Percentiles rank a stretch among this genome's conserved stretches.
Conservation (phyloP, 2,113 vertebrate species). For the Orycteropus afer region DNA sequence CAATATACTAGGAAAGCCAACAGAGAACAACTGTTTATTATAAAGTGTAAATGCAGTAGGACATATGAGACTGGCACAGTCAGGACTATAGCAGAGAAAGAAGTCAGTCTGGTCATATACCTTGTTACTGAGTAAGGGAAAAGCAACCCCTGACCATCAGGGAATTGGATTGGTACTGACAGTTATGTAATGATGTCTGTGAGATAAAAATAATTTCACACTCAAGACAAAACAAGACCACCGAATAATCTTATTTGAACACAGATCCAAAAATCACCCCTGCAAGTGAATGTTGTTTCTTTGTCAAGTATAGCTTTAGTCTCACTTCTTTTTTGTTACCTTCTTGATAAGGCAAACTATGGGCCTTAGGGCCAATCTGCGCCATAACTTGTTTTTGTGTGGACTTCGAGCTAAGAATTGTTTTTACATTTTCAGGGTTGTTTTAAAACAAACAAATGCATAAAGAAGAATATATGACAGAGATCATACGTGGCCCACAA, state of each 20-base stretch:
- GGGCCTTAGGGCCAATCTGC: not conserved
- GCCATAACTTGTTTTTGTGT: not conserved
- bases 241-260: not conserved
- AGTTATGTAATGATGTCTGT: not conserved
- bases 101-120: not conserved
- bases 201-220: not conserved
- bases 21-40: not conserved
- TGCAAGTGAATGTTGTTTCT: not conserved
- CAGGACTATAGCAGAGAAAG: not conserved
- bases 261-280: not conserved
- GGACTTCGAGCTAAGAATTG: not conserved
- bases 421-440: not conserved
- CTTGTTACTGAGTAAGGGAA: not conserved
- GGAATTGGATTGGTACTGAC: not conserved
- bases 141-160: not conserved
- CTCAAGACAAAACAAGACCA: not conserved
- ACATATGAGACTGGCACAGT: not conserved
- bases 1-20: not conserved
- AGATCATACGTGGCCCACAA: not conserved
- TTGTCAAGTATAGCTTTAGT: not conserved
- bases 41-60: not conserved
- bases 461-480: not conserved
- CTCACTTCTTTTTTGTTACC: not conserved
- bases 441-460: constrained; percentile 40
- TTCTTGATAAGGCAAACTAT: not conserved